A percentile compares a stretch with the other conserved stretches of the same genome.
These are phyloP conservation scores for Drosophila mimetica DNA, from an alignment of 2,888 invertebrate species.

Conservation along the genomic window DNA sequence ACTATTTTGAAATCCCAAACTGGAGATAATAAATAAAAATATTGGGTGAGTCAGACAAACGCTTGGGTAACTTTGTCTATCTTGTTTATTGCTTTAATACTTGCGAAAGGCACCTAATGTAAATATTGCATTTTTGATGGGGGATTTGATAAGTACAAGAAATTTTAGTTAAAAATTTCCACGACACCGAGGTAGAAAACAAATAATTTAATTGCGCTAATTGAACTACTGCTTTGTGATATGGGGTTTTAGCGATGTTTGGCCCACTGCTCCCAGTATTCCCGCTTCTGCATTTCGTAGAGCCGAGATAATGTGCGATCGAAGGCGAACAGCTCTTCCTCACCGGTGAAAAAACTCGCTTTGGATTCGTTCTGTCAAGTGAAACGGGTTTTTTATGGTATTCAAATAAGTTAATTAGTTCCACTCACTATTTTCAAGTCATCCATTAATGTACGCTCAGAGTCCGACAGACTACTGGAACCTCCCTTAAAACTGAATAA, in stretches of 20 bases:
- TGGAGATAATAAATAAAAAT: not conserved
- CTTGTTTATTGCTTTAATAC: slow-evolving; percentile 34
- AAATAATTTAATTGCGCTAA: slow-evolving; percentile 39
- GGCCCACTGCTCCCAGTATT: slow-evolving; percentile 96
- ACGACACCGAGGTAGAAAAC: slow-evolving; percentile 12
- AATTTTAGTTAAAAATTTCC: slow-evolving; percentile 8
- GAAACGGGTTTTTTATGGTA: not conserved
- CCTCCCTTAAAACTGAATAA: slow-evolving; percentile 86
- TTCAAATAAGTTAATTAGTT: not conserved
- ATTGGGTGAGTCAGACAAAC: not conserved
- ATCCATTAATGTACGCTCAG: slow-evolving; percentile 96
- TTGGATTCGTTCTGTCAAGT: slow-evolving; percentile 88
- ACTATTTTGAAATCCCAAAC: not conserved
- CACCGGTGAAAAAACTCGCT: slow-evolving; percentile 97
- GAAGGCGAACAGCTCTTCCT: slow-evolving; percentile 98
- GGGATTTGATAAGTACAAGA: slow-evolving; percentile 19
- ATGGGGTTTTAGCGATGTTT: slow-evolving; percentile 79
- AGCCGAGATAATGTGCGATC: slow-evolving; percentile 96
- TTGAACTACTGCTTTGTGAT: slow-evolving; percentile 50
- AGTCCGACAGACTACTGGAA: slow-evolving; percentile 87
- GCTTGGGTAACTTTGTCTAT: slow-evolving; percentile 3
- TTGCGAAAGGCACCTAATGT: slow-evolving; percentile 12
- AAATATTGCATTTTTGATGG: not conserved
- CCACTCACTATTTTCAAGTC: slow-evolving; percentile 93
- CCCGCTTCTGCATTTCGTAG: slow-evolving; percentile 97